A percentile compares a stretch with the other conserved stretches of the same genome.
phyloP scores from a whole-genome alignment of 2,113 vertebrate genomes.

The Caranx ignobilis region DNA sequence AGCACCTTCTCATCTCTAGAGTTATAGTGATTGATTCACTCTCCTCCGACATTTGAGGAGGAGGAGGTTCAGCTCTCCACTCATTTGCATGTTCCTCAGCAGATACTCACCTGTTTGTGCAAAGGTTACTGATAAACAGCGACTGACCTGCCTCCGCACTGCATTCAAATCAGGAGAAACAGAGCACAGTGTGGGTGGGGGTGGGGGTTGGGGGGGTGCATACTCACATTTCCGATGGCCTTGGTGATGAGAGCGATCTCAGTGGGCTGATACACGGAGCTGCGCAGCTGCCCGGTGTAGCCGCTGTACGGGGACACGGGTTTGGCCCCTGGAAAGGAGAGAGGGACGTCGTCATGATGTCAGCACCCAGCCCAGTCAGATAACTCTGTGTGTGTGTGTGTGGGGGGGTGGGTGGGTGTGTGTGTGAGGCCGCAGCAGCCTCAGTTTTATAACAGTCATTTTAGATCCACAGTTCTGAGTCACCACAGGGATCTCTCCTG shows the following conservation, averaged over 20 bases:
- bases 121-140: no score
- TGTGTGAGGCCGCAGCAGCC: neutral
- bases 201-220: no score
- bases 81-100: conserved; percentile 13
- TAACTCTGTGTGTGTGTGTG: no score
- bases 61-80: conserved; percentile 4
- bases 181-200: no score
- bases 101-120: neutral
- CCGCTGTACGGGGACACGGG: conserved; percentile 93
- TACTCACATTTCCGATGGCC: conserved; percentile 84
- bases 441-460: neutral
- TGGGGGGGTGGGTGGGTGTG: no score
- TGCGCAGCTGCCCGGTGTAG: conserved; percentile 92
- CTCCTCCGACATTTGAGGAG: no score
- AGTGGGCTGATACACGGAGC: conserved; percentile 94
- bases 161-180: conserved; percentile 14
- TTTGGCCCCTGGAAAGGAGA: conserved; percentile 83
- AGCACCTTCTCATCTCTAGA: no score
- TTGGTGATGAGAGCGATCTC: conserved; percentile 95
- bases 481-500: neutral
- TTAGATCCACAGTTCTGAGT: neutral
- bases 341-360: neutral
- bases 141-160: neutral
- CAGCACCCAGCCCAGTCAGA: neutral
- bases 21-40: no score